These are phyloP conservation scores for Drosophila insularis DNA, from an alignment of 1,140 invertebrate genomes.

Conservation along the genomic window DNA sequence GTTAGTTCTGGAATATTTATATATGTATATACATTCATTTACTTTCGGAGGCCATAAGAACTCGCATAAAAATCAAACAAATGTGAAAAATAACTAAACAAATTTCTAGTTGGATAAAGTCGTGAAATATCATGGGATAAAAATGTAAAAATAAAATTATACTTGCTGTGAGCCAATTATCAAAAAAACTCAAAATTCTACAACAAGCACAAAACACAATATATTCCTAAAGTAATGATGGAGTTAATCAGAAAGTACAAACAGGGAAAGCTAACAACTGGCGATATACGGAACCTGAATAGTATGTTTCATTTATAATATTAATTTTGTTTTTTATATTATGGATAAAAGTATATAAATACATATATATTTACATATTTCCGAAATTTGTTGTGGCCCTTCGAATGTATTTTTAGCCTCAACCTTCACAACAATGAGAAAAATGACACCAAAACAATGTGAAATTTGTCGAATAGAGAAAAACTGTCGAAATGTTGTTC, in stretches of 20 bases:
- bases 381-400: not conserved
- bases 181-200: constrained; percentile 3
- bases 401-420: constrained; percentile 28
- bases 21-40: not conserved
- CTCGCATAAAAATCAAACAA: constrained; percentile 31
- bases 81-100: constrained; percentile 21
- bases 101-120: not conserved
- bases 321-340: not conserved
- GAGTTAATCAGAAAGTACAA: constrained; percentile 79
- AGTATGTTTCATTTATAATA: constrained; percentile 52
- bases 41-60: constrained; percentile 25
- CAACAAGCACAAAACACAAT: constrained; percentile 1
- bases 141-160: constrained; percentile 12
- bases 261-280: constrained; percentile 65
- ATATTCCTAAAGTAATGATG: constrained; percentile 55
- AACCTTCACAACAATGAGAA: constrained; percentile 1
- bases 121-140: not conserved
- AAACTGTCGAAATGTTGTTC: constrained; percentile 29
- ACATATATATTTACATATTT: not conserved
- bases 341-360: not conserved
- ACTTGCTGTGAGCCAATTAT: constrained; percentile 17
- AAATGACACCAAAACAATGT: constrained; percentile 6
- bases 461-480: constrained; percentile 23
- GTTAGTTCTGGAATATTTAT: constrained; percentile 27
- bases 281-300: constrained; percentile 67